These are phyloP conservation scores for Holotrichia oblita DNA, from an alignment of 1,140 invertebrate species.

Conservation along the genomic window DNA sequence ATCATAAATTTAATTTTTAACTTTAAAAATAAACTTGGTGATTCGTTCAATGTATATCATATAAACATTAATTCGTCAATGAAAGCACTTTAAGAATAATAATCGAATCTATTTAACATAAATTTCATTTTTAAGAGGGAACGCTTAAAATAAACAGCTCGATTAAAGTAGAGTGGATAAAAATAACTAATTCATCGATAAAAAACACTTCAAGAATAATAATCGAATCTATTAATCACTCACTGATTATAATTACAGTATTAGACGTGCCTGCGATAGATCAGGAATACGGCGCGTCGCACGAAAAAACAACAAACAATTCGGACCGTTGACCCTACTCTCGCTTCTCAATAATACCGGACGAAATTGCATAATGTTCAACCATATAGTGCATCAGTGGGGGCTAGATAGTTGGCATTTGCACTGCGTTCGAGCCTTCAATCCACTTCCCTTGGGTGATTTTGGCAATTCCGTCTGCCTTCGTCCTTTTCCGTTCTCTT, in stretches of 20 bases:
- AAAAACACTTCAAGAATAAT: too few relatives aligned
- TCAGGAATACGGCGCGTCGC: background rate
- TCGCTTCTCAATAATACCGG: background rate
- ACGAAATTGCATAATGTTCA: constrained; percentile 37
- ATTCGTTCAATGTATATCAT: too few relatives aligned
- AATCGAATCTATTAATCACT: background rate
- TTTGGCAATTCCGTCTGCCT: constrained; percentile 29
- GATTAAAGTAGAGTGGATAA: too few relatives aligned
- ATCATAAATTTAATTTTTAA: too few relatives aligned
- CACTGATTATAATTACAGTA: background rate
- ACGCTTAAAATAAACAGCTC: too few relatives aligned
- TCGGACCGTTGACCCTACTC: constrained; percentile 37
- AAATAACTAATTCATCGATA: too few relatives aligned
- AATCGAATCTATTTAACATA: too few relatives aligned
- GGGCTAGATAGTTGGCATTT: background rate
- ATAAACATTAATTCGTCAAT: too few relatives aligned
- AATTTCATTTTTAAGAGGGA: too few relatives aligned
- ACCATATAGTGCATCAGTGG: background rate
- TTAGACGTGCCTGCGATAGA: background rate
- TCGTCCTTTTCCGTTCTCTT: constrained; percentile 37
- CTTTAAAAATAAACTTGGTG: too few relatives aligned
- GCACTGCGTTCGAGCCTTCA: background rate
- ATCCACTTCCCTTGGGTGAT: constrained; percentile 28
- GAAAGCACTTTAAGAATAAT: too few relatives aligned
- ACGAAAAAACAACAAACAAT: constrained; percentile 30